Conservation (phyloP, 2,797 vertebrate species). For the Alfaro cultratus region DNA sequence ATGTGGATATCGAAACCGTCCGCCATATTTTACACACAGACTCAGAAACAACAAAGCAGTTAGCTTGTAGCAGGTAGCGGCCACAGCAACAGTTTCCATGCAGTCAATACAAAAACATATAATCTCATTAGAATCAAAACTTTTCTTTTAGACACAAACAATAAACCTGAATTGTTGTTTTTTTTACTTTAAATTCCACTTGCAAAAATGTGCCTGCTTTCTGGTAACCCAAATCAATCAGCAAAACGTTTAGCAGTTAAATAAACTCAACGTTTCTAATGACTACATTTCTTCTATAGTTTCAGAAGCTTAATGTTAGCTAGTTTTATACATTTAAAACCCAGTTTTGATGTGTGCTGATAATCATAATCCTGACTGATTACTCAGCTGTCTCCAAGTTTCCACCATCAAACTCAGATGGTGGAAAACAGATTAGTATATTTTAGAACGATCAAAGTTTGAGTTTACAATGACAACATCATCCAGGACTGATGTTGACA, state of each 20-base stretch:
- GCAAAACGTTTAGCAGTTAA: too few relatives aligned
- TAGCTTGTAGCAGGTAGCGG: background rate
- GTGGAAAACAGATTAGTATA: too few relatives aligned
- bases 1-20: background rate
- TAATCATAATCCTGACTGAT: background rate
- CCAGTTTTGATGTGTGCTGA: background rate
- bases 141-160: too few relatives aligned
- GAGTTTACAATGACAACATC: background rate
- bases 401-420: too few relatives aligned
- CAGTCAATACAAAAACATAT: too few relatives aligned
- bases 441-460: too few relatives aligned
- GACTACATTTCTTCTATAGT: background rate
- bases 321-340: background rate
- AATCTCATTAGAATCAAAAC: too few relatives aligned
- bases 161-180: too few relatives aligned
- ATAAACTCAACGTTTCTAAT: background rate
- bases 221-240: too few relatives aligned
- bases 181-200: too few relatives aligned
- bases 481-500: background rate
- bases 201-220: too few relatives aligned
- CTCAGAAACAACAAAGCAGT: background rate
- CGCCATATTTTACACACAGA: background rate
- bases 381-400: background rate
- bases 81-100: background rate
- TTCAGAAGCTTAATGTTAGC: background rate